These are phyloP conservation scores for Andrena haemorrhoa DNA, from an alignment of 2,888 invertebrate genomes.

Conservation along the genomic window DNA sequence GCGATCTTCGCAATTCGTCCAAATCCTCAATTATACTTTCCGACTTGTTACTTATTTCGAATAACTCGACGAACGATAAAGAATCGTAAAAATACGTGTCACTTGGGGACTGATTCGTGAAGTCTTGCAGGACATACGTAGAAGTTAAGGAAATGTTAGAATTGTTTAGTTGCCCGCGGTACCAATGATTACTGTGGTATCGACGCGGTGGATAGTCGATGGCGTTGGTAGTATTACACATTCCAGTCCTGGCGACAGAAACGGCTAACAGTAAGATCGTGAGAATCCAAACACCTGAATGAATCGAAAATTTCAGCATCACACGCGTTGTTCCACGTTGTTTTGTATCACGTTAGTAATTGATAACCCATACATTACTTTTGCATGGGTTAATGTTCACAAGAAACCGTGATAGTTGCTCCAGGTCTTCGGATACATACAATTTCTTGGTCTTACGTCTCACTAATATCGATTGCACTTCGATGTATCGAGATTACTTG, in stretches of 20 bases:
- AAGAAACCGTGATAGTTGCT: conserved; percentile 14
- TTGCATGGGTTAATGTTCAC: conserved; percentile 16
- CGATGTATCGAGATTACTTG: conserved; percentile 4
- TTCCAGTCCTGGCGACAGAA: conserved; percentile 43
- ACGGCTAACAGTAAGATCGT: conserved; percentile 49
- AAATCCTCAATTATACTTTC: neutral
- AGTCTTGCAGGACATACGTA: neutral
- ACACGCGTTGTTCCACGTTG: conserved; percentile 57
- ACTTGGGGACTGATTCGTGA: neutral
- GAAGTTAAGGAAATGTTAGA: neutral
- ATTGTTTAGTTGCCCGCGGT: neutral
- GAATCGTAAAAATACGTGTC: neutral
- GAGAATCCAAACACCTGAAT: conserved; percentile 56
- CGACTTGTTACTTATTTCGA: conserved; percentile 9
- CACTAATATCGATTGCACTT: neutral
- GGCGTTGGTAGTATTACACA: conserved; percentile 32
- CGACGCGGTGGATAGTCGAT: neutral
- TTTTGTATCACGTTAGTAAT: conserved; percentile 14
- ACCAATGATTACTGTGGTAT: neutral
- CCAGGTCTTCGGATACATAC: conserved; percentile 19
- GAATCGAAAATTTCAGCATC: conserved; percentile 68
- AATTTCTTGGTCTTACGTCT: conserved; percentile 17
- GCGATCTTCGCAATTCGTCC: neutral
- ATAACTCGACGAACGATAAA: neutral
- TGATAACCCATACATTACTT: conserved; percentile 11